Base-by-base conservation (phyloP, 2,797 vertebrate genomes). In the Sebastes kiyomatsui region DNA sequence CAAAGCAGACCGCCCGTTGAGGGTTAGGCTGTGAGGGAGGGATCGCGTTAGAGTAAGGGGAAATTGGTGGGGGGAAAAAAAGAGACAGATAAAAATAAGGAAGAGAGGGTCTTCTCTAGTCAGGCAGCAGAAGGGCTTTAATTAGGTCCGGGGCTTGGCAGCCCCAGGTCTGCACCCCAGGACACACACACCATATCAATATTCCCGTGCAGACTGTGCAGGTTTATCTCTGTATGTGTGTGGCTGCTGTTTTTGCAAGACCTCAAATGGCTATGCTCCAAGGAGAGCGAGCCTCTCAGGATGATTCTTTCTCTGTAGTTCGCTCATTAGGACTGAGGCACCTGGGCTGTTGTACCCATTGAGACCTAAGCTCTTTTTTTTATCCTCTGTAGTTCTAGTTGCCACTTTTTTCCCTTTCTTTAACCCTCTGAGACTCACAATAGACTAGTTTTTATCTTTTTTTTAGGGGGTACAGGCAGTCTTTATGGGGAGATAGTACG, bases 121-220 rank as follows among this genome's bases (percentile, higher is more conserved):
- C 72, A 70, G 62, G 73, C 83, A 85, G 80, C 83, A 87, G 77
- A 82, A 87, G 64, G 67, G 46, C 69, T 87, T 80, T 93, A 93
- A 93, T 93, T 89, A 87, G 83, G 64, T 85, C 84, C 22, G 54
- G 78, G 74, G 65, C 66, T 80, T 89, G 79, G 75, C 79, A 89
- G 82, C 70, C 71, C 65, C 18, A 18, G 56, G 56, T 75, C 69
- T 86, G 86, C 72, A 89, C 80, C 83, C 79, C 72, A 81, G 80
- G 81, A 87, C 64, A 80, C 71, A 9, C 73, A 18, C 68, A 69
- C 61, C 64, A 64, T 56, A 72, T 77, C 69, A 75, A 66, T 69
- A 79, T 75, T 55, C 69, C 54, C 30, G 52, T 74, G 67, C 80
- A 70, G 77, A 46, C 60, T 72, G 30, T 28, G 11, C 11, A 22